These are phyloP conservation scores for Melinaea menophilus DNA, from an alignment of 2,888 invertebrate genomes.

Conservation along the genomic window DNA sequence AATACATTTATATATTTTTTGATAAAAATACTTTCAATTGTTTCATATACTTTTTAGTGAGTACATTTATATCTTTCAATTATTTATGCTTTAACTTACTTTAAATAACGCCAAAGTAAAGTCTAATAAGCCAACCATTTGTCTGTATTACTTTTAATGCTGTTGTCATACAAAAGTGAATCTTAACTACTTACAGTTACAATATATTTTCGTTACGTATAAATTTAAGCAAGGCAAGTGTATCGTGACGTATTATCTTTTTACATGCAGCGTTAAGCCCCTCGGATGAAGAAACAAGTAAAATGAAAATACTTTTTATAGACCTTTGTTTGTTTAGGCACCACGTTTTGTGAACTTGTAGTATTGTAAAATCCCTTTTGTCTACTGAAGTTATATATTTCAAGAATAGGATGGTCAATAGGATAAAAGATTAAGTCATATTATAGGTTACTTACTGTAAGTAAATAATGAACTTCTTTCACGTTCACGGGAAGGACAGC, in stretches of 20 bases:
- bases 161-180: not conserved
- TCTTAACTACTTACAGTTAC: not conserved
- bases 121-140: conserved; percentile 1
- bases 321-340: conserved; percentile 12
- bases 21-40: too few species aligned
- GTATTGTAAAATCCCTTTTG: not conserved
- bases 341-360: not conserved
- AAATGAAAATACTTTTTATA: conserved; percentile 15
- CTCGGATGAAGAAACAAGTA: conserved; percentile 12
- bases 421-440: too few species aligned
- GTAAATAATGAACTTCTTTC: too few species aligned
- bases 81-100: not conserved
- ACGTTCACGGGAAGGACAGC: too few species aligned
- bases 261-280: conserved; percentile 18
- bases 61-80: not conserved
- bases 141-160: not conserved
- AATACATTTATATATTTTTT: too few species aligned
- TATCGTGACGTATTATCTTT: conserved; percentile 21
- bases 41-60: too few species aligned
- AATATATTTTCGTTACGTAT: not conserved
- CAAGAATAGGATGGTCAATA: too few species aligned
- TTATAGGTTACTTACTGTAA: too few species aligned
- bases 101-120: not conserved
- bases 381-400: too few species aligned
- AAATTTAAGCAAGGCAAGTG: conserved; percentile 7